Evolutionary conservation across 1,140 invertebrate genomes (phyloP), one percentile per base, ranked within the genome.

Genomic region (Anthonomus grandis): DNA sequence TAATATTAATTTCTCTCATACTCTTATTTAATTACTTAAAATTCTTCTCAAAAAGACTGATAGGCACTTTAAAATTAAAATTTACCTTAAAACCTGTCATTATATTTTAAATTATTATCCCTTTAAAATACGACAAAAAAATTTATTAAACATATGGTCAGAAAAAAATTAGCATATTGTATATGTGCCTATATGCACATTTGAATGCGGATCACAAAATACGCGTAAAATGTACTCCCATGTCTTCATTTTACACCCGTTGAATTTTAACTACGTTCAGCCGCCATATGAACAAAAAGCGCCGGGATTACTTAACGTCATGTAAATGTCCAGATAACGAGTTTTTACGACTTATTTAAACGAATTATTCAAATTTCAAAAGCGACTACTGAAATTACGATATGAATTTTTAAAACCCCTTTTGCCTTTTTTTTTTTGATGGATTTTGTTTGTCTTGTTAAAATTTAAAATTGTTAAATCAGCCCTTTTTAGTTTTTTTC

Each of bases 311-410:
- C 24, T 53, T 55, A 55, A 37, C 42, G 52, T 55, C 52, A 55
- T 55, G 52, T 55, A 55, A 55, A 55, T 42, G 52, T 55, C 42
- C 21, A 55, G 52, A 55, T 55, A 51, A 55, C 41, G 25, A 34
- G 25, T 37, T 46, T 42, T 46, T 23, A 55, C 42, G 41, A 46
- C 27, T 55, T 47, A 45, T 55, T 52, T 52, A 22, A 42, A 44
- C 22, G 39, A 23, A 44, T 52, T 52, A 52, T 52, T 55, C 23
- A 38, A 55, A 55, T 46, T 45, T 46, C 38, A 25, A n/a, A n/a
- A 46, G 22, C 24, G 24, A 55, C 52, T 55, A 24, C 42, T 46
- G 25, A 36, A 55, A 53, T 44, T 42, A 53, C 31, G 25, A 53
- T 27, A 53, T 44, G 23, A 53, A 53, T 53, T 34, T 53, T 53